phyloP scores from a whole-genome alignment of 2,797 vertebrate genomes.

The Pelochelys cantorii region DNA sequence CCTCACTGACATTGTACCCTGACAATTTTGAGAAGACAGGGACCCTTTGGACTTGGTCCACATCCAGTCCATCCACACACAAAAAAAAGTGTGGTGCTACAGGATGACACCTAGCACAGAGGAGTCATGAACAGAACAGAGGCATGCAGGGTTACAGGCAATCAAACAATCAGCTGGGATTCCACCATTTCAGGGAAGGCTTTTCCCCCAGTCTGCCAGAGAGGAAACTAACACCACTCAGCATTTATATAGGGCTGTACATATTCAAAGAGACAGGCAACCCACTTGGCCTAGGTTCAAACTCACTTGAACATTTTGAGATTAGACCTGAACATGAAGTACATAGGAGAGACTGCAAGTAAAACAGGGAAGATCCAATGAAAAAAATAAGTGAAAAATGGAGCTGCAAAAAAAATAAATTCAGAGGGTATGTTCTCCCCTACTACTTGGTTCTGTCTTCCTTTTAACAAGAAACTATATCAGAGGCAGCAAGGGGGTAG shows the following conservation, averaged over 20 bases:
- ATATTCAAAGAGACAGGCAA: slow-evolving; percentile 1
- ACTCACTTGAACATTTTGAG: not conserved
- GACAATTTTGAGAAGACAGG: not conserved
- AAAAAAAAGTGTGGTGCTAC: not conserved
- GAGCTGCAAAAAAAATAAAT: not conserved
- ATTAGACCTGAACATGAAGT: not conserved
- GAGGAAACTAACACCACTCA: not conserved
- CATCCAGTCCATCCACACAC: not conserved
- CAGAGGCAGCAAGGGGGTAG: too few relatives aligned
- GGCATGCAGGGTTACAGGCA: fast-evolving
- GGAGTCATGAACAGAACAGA: fast-evolving
- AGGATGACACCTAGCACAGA: not conserved
- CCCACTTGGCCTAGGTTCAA: not conserved
- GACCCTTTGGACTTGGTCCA: not conserved
- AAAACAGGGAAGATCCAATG: not conserved
- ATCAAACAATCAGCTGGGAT: not conserved
- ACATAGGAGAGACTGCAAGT: slow-evolving; percentile 6
- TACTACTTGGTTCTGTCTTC: not conserved
- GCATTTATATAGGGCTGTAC: not conserved
- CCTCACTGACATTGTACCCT: slow-evolving; percentile 11
- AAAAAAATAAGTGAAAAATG: slow-evolving; percentile 32
- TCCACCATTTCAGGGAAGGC: not conserved
- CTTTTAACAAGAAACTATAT: not conserved
- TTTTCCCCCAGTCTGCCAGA: not conserved
- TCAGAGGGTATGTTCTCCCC: not conserved